Evolutionary conservation across 2,888 invertebrate genomes (phyloP).

Genomic region (Ormyrus rosae): DNA sequence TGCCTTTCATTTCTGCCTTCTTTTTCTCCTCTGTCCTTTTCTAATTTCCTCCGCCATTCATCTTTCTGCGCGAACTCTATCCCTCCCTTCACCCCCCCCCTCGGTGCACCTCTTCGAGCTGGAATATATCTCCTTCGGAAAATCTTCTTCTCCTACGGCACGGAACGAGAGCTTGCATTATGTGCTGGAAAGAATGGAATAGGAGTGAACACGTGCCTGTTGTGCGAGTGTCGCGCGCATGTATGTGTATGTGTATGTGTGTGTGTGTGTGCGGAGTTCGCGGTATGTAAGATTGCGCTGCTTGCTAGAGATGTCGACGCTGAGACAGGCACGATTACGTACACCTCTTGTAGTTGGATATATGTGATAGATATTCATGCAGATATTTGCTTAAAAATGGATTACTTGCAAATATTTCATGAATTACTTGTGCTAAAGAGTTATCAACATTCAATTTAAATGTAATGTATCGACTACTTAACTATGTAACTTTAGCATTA

Average conservation of each 20-base stretch:
- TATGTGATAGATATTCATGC: too few relatives aligned
- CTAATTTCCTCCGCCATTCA: constrained; percentile 22
- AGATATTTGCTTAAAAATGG: too few relatives aligned
- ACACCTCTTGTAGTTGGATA: neutral
- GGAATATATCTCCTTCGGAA: constrained; percentile 1
- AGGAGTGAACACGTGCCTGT: neutral
- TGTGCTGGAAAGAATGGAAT: constrained; percentile 15
- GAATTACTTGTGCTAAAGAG: too few relatives aligned
- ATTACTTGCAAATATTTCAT: too few relatives aligned
- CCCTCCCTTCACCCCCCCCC: neutral
- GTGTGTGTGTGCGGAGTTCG: too few relatives aligned
- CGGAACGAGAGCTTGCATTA: constrained; percentile 8
- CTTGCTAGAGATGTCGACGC: neutral
- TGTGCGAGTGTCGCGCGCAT: neutral
- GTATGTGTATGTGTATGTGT: too few relatives aligned
- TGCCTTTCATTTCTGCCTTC: constrained; percentile 43
- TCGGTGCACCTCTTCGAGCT: neutral
- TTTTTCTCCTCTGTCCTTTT: constrained; percentile 30
- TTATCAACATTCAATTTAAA: too few relatives aligned
- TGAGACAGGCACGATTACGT: neutral
- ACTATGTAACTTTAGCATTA: too few relatives aligned
- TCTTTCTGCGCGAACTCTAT: neutral
- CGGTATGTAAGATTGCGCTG: neutral
- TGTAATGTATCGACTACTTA: too few relatives aligned
- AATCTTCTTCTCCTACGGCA: neutral